These are phyloP conservation scores for Laupala kohalensis DNA, from an alignment of 1,140 invertebrate species.

Conservation along the genomic window DNA sequence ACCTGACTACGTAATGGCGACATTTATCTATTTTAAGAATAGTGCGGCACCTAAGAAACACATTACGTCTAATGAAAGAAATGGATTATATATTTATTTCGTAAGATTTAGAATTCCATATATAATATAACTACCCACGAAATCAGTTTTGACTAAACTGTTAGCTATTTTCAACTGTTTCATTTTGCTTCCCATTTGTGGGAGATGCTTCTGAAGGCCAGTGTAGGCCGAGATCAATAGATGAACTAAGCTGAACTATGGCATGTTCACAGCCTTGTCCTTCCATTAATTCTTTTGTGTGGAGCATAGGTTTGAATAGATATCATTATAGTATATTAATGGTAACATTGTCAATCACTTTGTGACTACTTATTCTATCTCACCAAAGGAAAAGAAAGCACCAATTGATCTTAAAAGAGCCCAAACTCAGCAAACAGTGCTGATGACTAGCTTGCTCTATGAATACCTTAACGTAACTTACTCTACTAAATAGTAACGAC, in stretches of 20 bases:
- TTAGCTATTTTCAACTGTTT: background rate
- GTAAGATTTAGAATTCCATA: background rate
- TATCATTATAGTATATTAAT: background rate
- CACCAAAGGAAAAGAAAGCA: background rate
- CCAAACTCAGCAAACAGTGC: background rate
- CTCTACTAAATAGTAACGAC: background rate
- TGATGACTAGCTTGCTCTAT: background rate
- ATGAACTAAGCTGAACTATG: background rate
- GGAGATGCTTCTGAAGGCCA: background rate
- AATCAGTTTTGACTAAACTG: background rate
- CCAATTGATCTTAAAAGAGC: background rate
- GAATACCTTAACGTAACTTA: background rate
- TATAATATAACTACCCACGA: background rate
- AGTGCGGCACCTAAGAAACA: background rate
- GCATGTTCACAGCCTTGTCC: background rate
- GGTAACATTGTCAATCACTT: background rate
- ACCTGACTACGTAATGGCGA: background rate
- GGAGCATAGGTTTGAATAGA: background rate
- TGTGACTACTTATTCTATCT: background rate
- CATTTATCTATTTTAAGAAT: background rate
- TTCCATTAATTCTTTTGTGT: background rate
- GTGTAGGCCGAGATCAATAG: background rate
- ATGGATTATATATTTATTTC: background rate
- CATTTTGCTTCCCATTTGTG: background rate
- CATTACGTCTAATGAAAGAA: background rate